Base-by-base conservation (phyloP, 2,888 invertebrate species). In the Sinhomidia bicolor region DNA sequence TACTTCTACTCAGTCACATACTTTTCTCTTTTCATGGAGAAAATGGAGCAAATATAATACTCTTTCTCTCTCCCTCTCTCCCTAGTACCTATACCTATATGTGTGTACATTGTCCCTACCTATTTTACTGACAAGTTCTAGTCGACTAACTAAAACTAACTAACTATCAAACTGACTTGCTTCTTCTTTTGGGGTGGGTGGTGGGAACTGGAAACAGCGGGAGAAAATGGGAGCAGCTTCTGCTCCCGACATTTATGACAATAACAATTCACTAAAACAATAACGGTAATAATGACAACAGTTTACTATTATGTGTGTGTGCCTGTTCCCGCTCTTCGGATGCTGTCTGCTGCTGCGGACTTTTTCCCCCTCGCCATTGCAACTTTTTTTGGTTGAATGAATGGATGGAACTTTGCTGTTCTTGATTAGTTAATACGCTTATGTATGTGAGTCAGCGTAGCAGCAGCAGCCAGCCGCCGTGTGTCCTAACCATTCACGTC, bases 171-270 rank as follows among this genome's bases (percentile, higher is more conserved):
- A n/a, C n/a, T n/a, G n/a, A n/a, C n/a, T n/a, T n/a, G n/a, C n/a
- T n/a, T n/a, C n/a, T n/a, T n/a, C n/a, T n/a, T n/a, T n/a, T n/a
- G n/a, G n/a, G n/a, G n/a, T n/a, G n/a, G n/a, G 41, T 41, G 41
- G 5, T 7, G 41, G 41, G 47, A 14, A 57, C 1, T 57, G 57
- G 7, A 17, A 57, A 57, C n/a, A n/a, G n/a, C n/a, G 20, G 4
- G 20, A n/a, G 41, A 20, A 68, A 68, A 68, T 20, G 71, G 44
- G 74, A 74, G 26, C 41, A 29, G 41, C 81, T 51, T 68, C 29
- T 83, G 83, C 54, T 71, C 54, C 54, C 29, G 83, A 83, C 83
- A 71, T 68, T 83, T 62, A 83, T 83, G 83, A 83, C 83, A 83
- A 83, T 65, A 54, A 78, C 54, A 83, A 83, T 51, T 83, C 51